phyloP scores from a whole-genome alignment of 2,113 vertebrate species.

The Crotalus viridis region DNA sequence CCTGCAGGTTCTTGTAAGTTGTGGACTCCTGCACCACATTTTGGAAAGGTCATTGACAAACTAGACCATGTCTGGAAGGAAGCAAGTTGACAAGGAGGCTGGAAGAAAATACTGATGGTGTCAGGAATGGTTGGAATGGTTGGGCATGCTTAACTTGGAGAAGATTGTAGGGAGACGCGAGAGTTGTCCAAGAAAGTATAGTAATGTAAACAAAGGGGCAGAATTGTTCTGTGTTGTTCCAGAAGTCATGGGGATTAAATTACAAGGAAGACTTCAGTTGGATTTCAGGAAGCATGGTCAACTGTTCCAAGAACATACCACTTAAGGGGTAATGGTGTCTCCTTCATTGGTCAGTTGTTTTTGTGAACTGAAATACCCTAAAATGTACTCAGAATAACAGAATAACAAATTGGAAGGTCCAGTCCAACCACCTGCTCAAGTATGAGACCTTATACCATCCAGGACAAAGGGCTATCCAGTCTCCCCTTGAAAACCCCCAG shows the following conservation, averaged over 20 bases:
- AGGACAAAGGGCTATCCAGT: too few relatives aligned
- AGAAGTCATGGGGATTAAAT: neutral
- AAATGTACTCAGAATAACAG: neutral
- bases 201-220: neutral
- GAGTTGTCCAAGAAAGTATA: neutral
- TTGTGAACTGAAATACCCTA: neutral
- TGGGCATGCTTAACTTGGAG: neutral
- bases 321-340: neutral
- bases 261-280: neutral
- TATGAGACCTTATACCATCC: too few relatives aligned
- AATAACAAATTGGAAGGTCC: neutral
- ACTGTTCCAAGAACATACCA: neutral
- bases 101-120: neutral
- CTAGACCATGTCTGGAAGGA: neutral
- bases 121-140: neutral
- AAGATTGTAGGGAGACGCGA: neutral
- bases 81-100: neutral
- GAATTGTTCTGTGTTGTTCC: neutral
- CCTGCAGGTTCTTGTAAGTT: neutral
- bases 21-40: neutral
- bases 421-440: too few relatives aligned
- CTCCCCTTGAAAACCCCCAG: too few relatives aligned
- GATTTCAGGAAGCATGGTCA: neutral
- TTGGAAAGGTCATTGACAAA: neutral
- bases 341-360: neutral